Base-by-base conservation (phyloP, 2,888 invertebrate genomes). In the Leucoma salicis region DNA sequence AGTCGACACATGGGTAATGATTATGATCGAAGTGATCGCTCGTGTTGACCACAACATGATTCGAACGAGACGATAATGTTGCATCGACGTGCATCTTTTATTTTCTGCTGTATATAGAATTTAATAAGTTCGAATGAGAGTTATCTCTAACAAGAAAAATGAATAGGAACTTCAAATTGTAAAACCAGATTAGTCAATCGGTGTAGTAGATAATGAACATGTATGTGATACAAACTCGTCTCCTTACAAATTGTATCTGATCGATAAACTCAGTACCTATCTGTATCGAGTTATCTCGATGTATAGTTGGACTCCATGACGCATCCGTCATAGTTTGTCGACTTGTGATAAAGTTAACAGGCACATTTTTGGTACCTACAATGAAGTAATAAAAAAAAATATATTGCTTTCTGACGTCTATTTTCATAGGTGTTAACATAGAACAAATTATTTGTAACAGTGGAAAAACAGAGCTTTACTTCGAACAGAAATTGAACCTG, bases 311-410 rank as follows among this genome's bases (percentile, higher is more conserved):
- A 53, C 62, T 61, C 58, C 67, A 59, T 65, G 63, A 46, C 55
- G 52, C 82, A 87, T 88, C 87, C 67, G 86, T 88, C 87, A 87
- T 83, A 75, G 82, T 85, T 82, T 76, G 76, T 86, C 65, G 68
- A 74, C 64, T 57, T 56, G 27, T 66, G 75, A 79, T 79, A 71
- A 46, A 48, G 2, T 13, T 14, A 29, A 4, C n/a, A n/a, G n/a
- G n/a, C n/a, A n/a, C n/a, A n/a, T n/a, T n/a, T n/a, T n/a, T n/a
- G n/a, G n/a, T n/a, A n/a, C n/a, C n/a, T n/a, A n/a, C n/a, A n/a
- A n/a, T n/a, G n/a, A n/a, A n/a, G n/a, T n/a, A n/a, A n/a, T n/a
- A n/a, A n/a, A n/a, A n/a, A n/a, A n/a, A n/a, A n/a, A n/a, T n/a
- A n/a, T n/a, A n/a, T n/a, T n/a, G n/a, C n/a, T n/a, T n/a, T n/a